These are phyloP conservation scores for Rhinolophus ferrumequinum DNA, from an alignment of 2,113 vertebrate species.

Conservation along the genomic window DNA sequence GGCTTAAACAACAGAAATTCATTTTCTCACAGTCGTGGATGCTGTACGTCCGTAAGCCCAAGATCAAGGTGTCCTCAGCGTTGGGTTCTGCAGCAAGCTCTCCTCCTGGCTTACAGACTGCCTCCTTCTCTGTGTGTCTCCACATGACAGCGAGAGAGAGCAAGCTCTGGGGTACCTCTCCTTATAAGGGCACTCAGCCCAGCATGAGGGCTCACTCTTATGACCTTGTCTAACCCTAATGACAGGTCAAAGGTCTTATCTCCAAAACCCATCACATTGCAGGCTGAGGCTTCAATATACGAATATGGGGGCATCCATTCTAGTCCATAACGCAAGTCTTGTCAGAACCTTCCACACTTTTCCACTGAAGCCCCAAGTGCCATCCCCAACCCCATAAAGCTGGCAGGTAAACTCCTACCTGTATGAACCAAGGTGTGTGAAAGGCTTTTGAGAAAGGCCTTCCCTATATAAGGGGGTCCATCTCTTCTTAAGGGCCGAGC, in stretches of 20 bases:
- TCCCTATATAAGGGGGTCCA: too few relatives aligned
- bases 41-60: not conserved
- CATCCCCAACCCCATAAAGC: not conserved
- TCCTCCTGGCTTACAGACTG: not conserved
- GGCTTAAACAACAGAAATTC: too few relatives aligned
- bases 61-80: not conserved
- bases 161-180: not conserved
- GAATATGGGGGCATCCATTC: not conserved
- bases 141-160: not conserved
- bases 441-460: too few relatives aligned
- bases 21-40: not conserved
- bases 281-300: not conserved
- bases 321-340: not conserved
- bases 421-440: too few relatives aligned
- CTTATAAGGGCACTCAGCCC: not conserved
- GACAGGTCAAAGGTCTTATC: not conserved
- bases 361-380: not conserved
- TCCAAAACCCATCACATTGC: not conserved
- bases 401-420: not conserved
- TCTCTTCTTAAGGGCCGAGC: too few relatives aligned
- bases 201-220: not conserved
- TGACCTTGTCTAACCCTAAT: not conserved
- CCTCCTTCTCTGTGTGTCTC: not conserved
- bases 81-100: not conserved
- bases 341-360: not conserved